phyloP scores from a whole-genome alignment of 2,888 invertebrate genomes.

The Drosophila neonasuta region DNA sequence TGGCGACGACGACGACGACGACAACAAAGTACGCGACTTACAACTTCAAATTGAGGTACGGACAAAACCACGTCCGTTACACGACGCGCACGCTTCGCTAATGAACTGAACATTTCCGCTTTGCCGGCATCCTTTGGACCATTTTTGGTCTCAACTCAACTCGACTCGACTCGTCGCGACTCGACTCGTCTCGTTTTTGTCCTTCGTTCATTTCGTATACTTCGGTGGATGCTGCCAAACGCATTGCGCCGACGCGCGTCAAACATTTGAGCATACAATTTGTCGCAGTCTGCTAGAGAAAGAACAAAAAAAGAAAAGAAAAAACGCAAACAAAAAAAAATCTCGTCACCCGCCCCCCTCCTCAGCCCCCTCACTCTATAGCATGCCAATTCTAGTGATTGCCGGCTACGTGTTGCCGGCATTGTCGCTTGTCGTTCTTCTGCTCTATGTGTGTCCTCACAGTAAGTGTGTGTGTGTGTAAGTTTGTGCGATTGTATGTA shows the following conservation, averaged over 20 bases:
- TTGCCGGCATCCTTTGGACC: slow-evolving; percentile 74
- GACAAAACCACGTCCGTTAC: slow-evolving; percentile 71
- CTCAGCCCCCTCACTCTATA: not conserved
- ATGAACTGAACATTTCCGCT: slow-evolving; percentile 79
- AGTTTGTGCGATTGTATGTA: slow-evolving; percentile 30
- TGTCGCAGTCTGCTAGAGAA: slow-evolving; percentile 56
- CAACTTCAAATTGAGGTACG: slow-evolving; percentile 32
- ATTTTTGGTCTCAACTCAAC: not conserved
- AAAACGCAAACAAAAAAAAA: not conserved
- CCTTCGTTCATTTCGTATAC: slow-evolving; percentile 28
- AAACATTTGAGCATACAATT: slow-evolving; percentile 77
- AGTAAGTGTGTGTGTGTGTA: slow-evolving; percentile 35
- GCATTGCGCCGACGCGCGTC: slow-evolving; percentile 73
- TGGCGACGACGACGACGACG: slow-evolving; percentile 27
- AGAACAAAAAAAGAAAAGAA: slow-evolving; percentile 22
- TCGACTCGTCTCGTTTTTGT: not conserved
- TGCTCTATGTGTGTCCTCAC: slow-evolving; percentile 25
- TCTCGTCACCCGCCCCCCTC: not conserved
- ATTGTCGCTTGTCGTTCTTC: slow-evolving; percentile 60
- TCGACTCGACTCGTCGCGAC: not conserved
- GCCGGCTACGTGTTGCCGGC: slow-evolving; percentile 77
- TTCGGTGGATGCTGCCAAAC: slow-evolving; percentile 59
- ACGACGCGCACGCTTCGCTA: slow-evolving; percentile 80
- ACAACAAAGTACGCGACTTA: slow-evolving; percentile 29
- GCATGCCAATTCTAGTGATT: slow-evolving; percentile 60